Conservation (phyloP, 2,888 invertebrate genomes). For the Caenorhabditis doughertyi region DNA sequence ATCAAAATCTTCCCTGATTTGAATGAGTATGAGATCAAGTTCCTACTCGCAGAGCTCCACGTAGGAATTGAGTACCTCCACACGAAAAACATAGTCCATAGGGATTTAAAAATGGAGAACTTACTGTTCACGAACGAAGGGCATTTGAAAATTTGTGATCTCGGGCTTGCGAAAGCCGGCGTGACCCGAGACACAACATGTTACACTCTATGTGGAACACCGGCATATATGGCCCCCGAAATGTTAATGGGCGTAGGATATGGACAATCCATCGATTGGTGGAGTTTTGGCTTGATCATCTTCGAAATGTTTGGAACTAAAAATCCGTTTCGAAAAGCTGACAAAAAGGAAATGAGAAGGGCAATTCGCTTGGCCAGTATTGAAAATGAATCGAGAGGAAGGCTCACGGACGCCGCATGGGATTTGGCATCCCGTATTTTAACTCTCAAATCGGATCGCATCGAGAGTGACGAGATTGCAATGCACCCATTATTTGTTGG, state of each 20-base stretch:
- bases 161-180: not conserved
- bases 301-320: not conserved
- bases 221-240: not conserved
- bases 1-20: no score
- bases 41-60: not conserved
- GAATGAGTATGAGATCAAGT: no score
- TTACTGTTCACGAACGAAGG: not conserved
- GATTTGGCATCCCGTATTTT: not conserved
- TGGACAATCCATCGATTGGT: not conserved
- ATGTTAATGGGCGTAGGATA: not conserved
- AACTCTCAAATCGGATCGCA: not conserved
- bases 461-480: not conserved
- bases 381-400: no score
- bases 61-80: not conserved
- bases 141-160: conserved; percentile 3
- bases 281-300: not conserved
- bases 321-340: not conserved
- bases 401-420: not conserved
- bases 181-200: not conserved
- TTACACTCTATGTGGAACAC: not conserved
- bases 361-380: not conserved
- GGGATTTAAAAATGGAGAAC: not conserved
- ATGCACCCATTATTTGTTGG: not conserved
- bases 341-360: not conserved
- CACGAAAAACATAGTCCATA: not conserved